Evolutionary conservation across 2,888 invertebrate genomes (phyloP), one percentile per base, ranked within the genome.

Genomic region (Brachyptera putata): DNA sequence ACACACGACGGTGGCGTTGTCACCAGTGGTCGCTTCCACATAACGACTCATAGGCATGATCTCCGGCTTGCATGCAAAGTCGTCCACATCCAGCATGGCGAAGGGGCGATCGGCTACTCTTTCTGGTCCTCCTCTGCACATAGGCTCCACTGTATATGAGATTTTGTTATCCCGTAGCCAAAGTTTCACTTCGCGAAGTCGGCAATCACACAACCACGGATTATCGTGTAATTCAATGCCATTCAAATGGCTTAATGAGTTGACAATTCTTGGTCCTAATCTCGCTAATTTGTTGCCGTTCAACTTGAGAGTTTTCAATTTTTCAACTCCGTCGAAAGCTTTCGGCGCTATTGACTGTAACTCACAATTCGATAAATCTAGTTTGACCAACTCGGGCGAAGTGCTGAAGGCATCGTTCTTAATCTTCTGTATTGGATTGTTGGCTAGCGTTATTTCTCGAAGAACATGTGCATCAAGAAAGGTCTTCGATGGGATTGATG

Each of bases 151-250:
- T n/a, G 86, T 81, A 67, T 86, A 83, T 1, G 87, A 86, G 37
- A 88, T 82, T 71, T 90, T 89, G 67, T 86, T 83, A 69, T 85
- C 84, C 56, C 84, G 83, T 64, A 93, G 76, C 92, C 92, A 93
- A 68, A 87, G 79, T 72, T 91, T 90, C 61, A 91, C 83, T 61
- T 88, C 86, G 55, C 92, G 79, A 61, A 93, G 74, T 22, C 89
- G 84, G 70, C 93, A 94, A 71, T 93, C 92, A 71, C 93, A 94
- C 63, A 85, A 82, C 93, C 92, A 93, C 0, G 90, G 91, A 74
- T 93, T 93, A 66, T 89, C 89, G 65, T 92, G 90, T 66, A 93
- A 76, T 71, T 91, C 90, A 63, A 93, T 85, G 41, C 87, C 88
- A 71, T 89, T 86, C 55, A 93, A 78, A 61, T 85, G 85, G 67